Conservation (phyloP, 2,888 invertebrate genomes). For the Pteria penguin region DNA sequence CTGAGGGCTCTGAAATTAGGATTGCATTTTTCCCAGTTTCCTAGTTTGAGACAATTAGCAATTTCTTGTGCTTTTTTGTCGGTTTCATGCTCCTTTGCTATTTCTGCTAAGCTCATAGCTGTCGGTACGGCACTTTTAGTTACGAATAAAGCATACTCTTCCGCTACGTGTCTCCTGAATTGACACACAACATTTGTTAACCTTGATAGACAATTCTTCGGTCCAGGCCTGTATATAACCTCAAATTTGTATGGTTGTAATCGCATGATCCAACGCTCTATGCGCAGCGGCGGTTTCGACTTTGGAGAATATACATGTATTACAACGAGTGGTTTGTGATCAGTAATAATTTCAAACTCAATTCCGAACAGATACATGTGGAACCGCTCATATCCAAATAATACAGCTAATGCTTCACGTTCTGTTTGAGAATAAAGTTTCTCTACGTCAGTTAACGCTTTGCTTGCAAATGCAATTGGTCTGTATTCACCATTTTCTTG, state of each 20-base stretch:
- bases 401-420: constrained; percentile 55
- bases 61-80: neutral
- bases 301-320: constrained; percentile 31
- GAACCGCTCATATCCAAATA: constrained; percentile 29
- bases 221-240: neutral
- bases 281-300: constrained; percentile 40
- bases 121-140: neutral
- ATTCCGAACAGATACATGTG: constrained; percentile 5
- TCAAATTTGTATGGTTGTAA: constrained; percentile 21
- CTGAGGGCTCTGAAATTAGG: neutral
- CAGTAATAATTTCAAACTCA: constrained; percentile 1
- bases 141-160: neutral
- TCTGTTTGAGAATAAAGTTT: constrained; percentile 40
- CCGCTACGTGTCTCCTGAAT: neutral
- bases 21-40: neutral
- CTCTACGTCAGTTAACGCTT: constrained; percentile 30
- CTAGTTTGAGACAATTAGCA: neutral
- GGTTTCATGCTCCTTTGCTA: neutral
- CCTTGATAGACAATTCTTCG: neutral
- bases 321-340: constrained; percentile 36
- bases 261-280: constrained; percentile 37
- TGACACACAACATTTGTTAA: neutral
- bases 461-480: constrained; percentile 32
- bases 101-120: neutral
- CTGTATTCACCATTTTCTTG: constrained; percentile 9